Base-by-base conservation (phyloP, 1,140 invertebrate genomes). In the Lordiphosa clarofinis region DNA sequence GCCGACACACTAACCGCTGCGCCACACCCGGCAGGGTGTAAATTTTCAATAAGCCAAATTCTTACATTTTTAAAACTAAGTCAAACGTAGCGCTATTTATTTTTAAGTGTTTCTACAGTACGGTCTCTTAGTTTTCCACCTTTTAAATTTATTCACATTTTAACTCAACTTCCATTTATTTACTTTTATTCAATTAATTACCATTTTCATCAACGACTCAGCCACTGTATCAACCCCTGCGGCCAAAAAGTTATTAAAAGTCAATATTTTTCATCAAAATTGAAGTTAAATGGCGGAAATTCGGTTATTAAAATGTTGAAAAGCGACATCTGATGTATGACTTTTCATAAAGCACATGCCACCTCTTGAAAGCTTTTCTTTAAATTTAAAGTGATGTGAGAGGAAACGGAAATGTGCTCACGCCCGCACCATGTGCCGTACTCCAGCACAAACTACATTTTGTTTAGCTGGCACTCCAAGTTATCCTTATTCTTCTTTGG, bases 221-320 rank as follows among this genome's bases (percentile, higher is more conserved):
- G 24, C 56, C 76, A 81, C 58, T 38, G 76, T 81, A 35, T 47
- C 24, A 39, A 33, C 7, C 24, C 47, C 28, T 13, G 67, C 56
- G 72, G 76, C 62, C 24, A 38, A 37, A 46, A 60, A 72, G 62
- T 55, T 72, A 82, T 81, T 81, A 81, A 81, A 81, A 82, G 58
- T 56, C 78, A 68, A 81, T 81, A 81, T 76, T 73, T 82, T 78
- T 60, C 19, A 39, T 36, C 44, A 44, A 46, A 54, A 70, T 54
- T 75, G 71, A 71, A 82, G 76, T 61, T 58, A 68, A 84, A 70
- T 82, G 76, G 76, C 76, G 76, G 72, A 81, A 81, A 84, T 81
- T 76, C 56, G 65, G 62, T 76, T 81, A 72, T 82, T 84, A 68
- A 61, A 63, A 76, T 43, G 42, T 58, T 56, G 42, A 72, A 46